Evolutionary conservation across 2,113 vertebrate species (phyloP).

Genomic region (Hemichromis elongatus): DNA sequence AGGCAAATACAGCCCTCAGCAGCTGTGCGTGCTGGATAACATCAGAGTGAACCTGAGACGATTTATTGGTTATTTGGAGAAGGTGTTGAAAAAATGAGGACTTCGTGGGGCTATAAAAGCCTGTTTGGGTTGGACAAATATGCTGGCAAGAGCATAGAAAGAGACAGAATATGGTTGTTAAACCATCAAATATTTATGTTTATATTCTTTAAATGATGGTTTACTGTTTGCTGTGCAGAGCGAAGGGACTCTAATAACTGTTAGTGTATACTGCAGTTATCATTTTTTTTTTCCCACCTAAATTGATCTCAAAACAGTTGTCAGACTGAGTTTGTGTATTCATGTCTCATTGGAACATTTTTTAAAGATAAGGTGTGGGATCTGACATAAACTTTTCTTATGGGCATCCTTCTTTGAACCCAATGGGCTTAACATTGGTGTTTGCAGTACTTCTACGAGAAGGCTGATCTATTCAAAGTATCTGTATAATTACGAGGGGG

Average conservation of each 20-base stretch:
- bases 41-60: conserved; percentile 91
- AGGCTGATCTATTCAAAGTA: neutral
- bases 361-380: neutral
- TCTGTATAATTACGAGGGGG: neutral
- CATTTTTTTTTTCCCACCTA: neutral
- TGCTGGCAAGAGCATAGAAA: neutral
- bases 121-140: neutral
- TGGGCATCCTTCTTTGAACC: neutral
- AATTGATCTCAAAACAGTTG: neutral
- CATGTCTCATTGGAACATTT: neutral
- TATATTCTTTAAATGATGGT: conserved; percentile 23
- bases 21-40: conserved; percentile 92
- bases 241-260: neutral
- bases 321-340: neutral
- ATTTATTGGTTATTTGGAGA: conserved; percentile 91
- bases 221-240: conserved; percentile 3
- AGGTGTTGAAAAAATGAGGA: conserved; percentile 72
- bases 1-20: conserved; percentile 81
- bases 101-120: neutral
- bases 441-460: neutral
- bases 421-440: neutral
- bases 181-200: conserved; percentile 52
- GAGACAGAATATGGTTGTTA: neutral
- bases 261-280: neutral
- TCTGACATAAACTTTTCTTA: neutral